Evolutionary conservation across 1,140 invertebrate genomes (phyloP).

Genomic region (Zaprionus inermis): DNA sequence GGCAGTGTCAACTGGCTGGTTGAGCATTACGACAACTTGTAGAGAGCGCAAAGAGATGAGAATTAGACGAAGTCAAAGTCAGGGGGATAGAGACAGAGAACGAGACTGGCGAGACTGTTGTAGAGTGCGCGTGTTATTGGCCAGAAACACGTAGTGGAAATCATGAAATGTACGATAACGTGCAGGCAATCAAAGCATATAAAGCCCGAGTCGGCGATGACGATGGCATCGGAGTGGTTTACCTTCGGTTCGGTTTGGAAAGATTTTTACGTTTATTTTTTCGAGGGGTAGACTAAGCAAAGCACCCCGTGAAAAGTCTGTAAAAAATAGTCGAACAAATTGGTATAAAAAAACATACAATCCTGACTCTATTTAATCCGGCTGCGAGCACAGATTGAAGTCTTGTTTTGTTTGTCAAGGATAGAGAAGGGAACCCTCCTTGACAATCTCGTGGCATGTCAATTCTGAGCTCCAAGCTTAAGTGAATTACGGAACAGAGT

Average conservation of each 20-base stretch:
- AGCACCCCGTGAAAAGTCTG: background rate
- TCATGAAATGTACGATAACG: conserved; percentile 83
- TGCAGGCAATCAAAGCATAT: conserved; percentile 81
- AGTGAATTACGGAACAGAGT: background rate
- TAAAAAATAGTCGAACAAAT: background rate
- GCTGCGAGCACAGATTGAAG: background rate
- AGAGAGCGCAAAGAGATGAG: background rate
- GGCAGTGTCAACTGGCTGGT: conserved; percentile 11
- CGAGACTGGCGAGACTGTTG: background rate
- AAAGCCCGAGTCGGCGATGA: conserved; percentile 33
- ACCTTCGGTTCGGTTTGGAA: conserved; percentile 6
- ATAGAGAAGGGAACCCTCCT: background rate
- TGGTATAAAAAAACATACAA: background rate
- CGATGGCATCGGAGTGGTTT: too few species aligned
- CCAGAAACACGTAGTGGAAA: conserved; percentile 78
- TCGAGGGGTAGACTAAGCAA: background rate
- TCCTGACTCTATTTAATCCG: background rate
- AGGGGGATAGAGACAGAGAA: background rate
- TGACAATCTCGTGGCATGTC: background rate
- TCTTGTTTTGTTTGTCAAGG: background rate
- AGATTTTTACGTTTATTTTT: conserved; percentile 4
- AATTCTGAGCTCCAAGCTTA: background rate
- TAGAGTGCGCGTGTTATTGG: conserved; percentile 61
- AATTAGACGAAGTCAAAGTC: too few species aligned
- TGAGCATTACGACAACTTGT: conserved; percentile 25